These are phyloP conservation scores for Bimastos eiseni DNA, from an alignment of 2,888 invertebrate genomes.

Conservation along the genomic window DNA sequence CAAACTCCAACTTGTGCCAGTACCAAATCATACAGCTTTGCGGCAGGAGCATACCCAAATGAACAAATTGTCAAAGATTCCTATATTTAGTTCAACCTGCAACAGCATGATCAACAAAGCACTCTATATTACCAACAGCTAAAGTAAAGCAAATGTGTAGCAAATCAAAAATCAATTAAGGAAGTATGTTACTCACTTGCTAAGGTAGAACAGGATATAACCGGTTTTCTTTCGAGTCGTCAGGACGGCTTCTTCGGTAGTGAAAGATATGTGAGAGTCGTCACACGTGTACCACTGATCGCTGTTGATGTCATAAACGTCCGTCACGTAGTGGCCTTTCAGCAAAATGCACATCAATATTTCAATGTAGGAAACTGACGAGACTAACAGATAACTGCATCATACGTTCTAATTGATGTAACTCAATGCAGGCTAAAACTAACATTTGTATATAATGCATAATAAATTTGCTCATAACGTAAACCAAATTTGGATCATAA, in stretches of 20 bases:
- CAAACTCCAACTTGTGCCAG: too few species aligned
- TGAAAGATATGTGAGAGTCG: slow-evolving; percentile 7
- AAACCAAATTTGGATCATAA: too few species aligned
- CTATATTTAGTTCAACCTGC: too few species aligned
- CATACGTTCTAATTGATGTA: not conserved
- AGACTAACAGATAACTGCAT: not conserved
- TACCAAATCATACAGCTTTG: too few species aligned
- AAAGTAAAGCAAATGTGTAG: not conserved
- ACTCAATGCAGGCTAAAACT: not conserved
- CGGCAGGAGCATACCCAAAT: too few species aligned
- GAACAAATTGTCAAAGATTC: too few species aligned
- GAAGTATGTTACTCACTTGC: not conserved
- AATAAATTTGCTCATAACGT: too few species aligned
- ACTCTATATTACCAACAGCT: too few species aligned
- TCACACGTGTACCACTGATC: slow-evolving; percentile 15
- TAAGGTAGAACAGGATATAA: slow-evolving; percentile 18
- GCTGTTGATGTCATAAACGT: slow-evolving; percentile 13
- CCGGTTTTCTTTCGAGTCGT: not conserved
- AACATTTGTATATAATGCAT: too few species aligned
- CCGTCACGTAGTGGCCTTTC: slow-evolving; percentile 7
- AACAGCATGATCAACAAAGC: too few species aligned
- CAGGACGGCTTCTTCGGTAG: not conserved
- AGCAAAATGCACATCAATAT: not conserved
- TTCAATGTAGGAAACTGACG: not conserved
- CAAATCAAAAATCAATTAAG: not conserved